Percentiles rank a stretch among this genome's conserved stretches.
These are phyloP conservation scores for Anguilla megastoma DNA, from an alignment of 2,797 vertebrate species.

Conservation along the genomic window DNA sequence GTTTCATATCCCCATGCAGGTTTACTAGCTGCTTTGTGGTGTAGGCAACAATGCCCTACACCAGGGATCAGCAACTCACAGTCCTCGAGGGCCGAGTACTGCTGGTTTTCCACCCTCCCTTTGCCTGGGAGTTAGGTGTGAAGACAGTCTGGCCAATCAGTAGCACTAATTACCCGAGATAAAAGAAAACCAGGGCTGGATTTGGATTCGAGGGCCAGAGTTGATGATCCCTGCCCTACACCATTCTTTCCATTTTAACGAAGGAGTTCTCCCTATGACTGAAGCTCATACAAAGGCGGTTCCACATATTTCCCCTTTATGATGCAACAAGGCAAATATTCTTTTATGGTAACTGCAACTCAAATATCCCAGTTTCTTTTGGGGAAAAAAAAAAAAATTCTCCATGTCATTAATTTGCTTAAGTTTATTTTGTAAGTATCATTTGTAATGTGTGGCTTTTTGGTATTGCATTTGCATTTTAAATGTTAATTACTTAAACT, in stretches of 20 bases:
- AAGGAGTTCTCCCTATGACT: background rate
- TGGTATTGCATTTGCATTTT: background rate
- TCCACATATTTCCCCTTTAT: background rate
- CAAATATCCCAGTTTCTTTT: background rate
- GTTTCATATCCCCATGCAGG: background rate
- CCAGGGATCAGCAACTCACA: background rate
- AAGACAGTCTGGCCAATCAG: too few relatives aligned
- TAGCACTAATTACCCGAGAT: too few relatives aligned
- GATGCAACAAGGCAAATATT: background rate
- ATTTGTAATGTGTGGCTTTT: background rate
- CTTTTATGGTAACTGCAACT: background rate
- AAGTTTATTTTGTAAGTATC: background rate
- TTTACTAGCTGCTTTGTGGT: background rate
- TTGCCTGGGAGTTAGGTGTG: too few relatives aligned
- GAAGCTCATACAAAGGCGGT: background rate
- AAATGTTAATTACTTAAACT: background rate
- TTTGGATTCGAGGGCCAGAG: too few relatives aligned
- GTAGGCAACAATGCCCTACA: background rate
- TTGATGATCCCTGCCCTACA: too few relatives aligned
- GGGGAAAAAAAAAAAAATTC: background rate
- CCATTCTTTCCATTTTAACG: background rate
- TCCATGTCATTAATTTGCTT: background rate
- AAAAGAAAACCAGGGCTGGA: background rate
- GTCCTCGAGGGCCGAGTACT: too few relatives aligned
- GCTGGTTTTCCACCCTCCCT: too few relatives aligned